Evolutionary conservation across 2,888 invertebrate species (phyloP).

Genomic region (Allolobophora icterica): DNA sequence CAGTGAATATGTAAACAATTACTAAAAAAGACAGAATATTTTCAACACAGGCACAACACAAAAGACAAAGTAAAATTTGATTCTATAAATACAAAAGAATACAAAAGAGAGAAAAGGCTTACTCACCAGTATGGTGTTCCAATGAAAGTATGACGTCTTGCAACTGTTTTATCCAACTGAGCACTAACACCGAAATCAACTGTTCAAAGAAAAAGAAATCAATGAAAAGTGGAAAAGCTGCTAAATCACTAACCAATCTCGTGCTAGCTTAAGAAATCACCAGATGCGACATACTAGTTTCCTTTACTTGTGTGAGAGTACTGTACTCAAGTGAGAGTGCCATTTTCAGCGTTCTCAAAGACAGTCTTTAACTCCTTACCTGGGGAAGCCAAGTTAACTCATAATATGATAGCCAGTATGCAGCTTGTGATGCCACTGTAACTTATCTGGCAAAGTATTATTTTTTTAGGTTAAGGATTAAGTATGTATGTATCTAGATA

Average conservation of each 20-base stretch:
- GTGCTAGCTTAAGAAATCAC: neutral
- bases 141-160: conserved; percentile 95
- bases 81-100: neutral
- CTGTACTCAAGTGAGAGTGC: neutral
- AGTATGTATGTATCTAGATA: no score
- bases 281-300: neutral
- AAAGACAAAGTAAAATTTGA: neutral
- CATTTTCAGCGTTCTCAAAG: neutral
- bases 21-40: neutral
- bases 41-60: neutral
- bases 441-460: no score
- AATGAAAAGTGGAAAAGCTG: neutral
- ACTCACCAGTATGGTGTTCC: conserved; percentile 73
- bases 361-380: neutral
- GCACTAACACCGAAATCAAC: conserved; percentile 99
- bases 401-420: no score
- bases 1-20: neutral
- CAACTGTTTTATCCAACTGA: conserved; percentile 97
- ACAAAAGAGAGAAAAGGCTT: neutral
- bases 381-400: no score
- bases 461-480: no score
- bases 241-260: neutral
- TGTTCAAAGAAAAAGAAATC: conserved; percentile 59
- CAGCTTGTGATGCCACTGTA: no score
- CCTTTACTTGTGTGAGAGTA: neutral